Base-by-base conservation (phyloP, 2,888 invertebrate genomes). In the Cheilosia pagana region DNA sequence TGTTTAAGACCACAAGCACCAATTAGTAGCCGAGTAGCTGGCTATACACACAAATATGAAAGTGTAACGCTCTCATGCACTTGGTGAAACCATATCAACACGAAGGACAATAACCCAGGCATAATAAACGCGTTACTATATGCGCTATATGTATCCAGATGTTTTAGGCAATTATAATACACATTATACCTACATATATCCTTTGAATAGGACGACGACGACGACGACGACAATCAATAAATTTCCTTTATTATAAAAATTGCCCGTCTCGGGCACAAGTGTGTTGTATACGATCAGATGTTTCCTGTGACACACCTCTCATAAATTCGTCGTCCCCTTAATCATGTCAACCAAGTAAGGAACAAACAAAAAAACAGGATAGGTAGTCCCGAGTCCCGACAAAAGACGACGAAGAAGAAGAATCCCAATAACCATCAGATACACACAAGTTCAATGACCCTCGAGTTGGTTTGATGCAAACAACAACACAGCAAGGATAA, bases 401-500 rank as follows among this genome's bases (percentile, higher is more conserved):
- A 78, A 57, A 57, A 50, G 45, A 50, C 21, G 45, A 50, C 21
- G 50, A 28, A 60, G 31, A 31, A 52, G 19, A 12, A 53, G 25
- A 67, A 53, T 57, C 62, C 31, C 19, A 21, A 50, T 41, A 25
- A 43, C 25, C 28, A 48, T 14, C n/a, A 57, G 48, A 60, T 68
- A 31, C 16, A 53, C 62, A n/a, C 23, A 41, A 78, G 79, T 72
- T 79, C 72, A 72, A 79, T 59, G 72, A 79, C 79, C 79, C 79
- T 79, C 31, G 19, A 79, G 63, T 63, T 35, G 12, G 35, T 35
- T 57, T 10, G 41, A 65, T 63, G 50, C 53, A 78, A 63, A 65
- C 78, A 65, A 48, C 41, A 45, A 57, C 50, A 10, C 10, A 48
- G 57, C 31, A 62, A 59, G 71, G 55, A 63, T 55, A 53, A 3